Evolutionary conservation across 2,113 vertebrate species (phyloP), one percentile per base, ranked within the genome.

Genomic region (Salvator merianae): DNA sequence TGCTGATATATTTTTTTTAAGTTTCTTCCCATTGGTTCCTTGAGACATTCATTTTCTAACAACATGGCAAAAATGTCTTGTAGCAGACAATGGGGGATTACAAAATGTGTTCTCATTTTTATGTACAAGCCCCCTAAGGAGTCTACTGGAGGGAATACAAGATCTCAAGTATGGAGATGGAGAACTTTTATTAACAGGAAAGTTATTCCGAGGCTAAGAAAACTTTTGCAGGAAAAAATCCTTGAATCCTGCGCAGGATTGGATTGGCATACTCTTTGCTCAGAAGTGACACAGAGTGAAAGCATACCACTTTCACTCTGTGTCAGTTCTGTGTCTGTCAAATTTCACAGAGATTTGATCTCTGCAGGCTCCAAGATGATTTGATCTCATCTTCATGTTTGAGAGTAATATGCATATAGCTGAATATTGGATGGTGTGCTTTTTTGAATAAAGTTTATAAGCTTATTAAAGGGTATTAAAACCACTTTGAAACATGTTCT

Each of bases 181-280:
- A 16, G 30, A 77, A 5, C 0, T 32, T 43, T 82, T 65, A 77
- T 66, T 71, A 28, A 0, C 3, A 81, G 74, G 32, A 77, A 40
- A 84, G 40, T 26, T 71, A 72, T 70, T 86, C 26, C 26, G 82
- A 47, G 53, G 77, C 71, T 12, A 50, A 65, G 63, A 50, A 88
- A 63, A 65, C 68, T 77, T 62, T 10, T 74, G 18, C 0, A 18
- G 36, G 13, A 47, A 36, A 88, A 32, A 74, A 13, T 83, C 84
- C 72, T 30, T 85, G 34, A 0, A 3, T 78, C 34, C 71, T 55
- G 16, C 4, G n/a, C 26, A 20, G 34, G 73, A 68, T 40, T 26
- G 18, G 32, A 10, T 73, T 16, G 70, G 26, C 34, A 30, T 62
- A 34, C 34, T 63, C 36, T 59, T 59, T 81, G 32, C 50, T 70